Evolutionary conservation across 30 jellyfish, hydroid and myxozoan species (phyloP), one percentile per base, ranked within the genome.

Genomic region (Aurelia aurita complex sp. Pacific): DNA sequence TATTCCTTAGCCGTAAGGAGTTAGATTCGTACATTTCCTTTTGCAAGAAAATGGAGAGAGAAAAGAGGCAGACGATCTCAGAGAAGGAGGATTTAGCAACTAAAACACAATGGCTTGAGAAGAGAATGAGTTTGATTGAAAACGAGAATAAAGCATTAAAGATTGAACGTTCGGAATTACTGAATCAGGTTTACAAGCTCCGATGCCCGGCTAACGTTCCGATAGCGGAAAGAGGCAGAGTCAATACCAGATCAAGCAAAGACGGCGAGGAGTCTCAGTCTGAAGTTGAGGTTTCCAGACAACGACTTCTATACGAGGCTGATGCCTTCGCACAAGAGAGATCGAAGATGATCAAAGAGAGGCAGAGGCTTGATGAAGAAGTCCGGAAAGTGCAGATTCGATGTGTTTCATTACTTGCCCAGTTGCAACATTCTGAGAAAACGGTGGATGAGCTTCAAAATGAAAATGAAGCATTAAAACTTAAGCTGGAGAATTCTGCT

Each of bases 281-380:
- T 40, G 96, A 86, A 67, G 89, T 89, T 40, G 99, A 89, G 83
- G 81, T 80, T 4, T 94, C 99, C 74, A 95, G 86, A 53, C 97
- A 89, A 64, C 69, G 97, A 40, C 75, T 89, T 34, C 75, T 82
- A 35, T 90, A 95, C 92, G 99, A 95, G 79, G 97, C 99, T 19
- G 99, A 95, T 61, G 97, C 97, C 55, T 95, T 95, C 70, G 97
- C 99, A 16, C 97, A 89, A 64, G 99, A 95, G 80, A 86, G 99
- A 51, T 63, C 96, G 3, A 95, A 95, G 81, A 72, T 89, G 85
- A 89, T 89, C 61, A 89, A 89, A 70, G 99, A 95, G 63, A 79
- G 99, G 67, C 99, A 95, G 62, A 73, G 99, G 2, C 85, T 95
- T 35, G 99, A 95, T 74, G 99, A 95, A 62, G 99, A 95, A 77